Percentiles rank a stretch among this genome's conserved stretches.
These are phyloP conservation scores for Ephydatia muelleri DNA, from an alignment of 37 sponge, comb jelly and placozoan species.

Conservation along the genomic window DNA sequence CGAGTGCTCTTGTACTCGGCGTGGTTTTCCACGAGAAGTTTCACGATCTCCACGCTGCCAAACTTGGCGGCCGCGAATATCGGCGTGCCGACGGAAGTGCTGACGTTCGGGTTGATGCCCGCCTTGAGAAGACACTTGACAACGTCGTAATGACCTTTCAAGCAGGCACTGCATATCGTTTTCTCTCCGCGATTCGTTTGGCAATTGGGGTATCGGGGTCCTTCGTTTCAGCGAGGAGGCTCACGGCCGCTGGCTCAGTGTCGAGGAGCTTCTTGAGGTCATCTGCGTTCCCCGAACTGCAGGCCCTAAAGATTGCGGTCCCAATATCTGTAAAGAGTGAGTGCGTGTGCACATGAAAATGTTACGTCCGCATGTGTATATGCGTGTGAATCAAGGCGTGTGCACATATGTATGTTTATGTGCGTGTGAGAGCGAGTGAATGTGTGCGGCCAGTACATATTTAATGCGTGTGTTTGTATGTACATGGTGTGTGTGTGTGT, in stretches of 20 bases:
- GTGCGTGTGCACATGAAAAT: too few relatives aligned
- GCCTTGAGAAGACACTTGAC: conserved; percentile 50
- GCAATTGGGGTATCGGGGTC: conserved; percentile 35
- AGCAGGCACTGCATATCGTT: conserved; percentile 60
- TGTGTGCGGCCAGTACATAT: too few relatives aligned
- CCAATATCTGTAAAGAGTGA: conserved; percentile 60
- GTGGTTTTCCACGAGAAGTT: conserved; percentile 49
- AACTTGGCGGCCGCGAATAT: conserved; percentile 73
- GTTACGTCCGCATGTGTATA: conserved; percentile 10
- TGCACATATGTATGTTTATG: not conserved
- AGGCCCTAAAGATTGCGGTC: conserved; percentile 45
- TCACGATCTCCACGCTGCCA: conserved; percentile 66
- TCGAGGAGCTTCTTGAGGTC: conserved; percentile 35
- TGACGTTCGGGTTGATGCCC: conserved; percentile 43
- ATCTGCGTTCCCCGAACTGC: conserved; percentile 44
- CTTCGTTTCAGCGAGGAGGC: conserved; percentile 50
- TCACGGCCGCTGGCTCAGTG: conserved; percentile 26
- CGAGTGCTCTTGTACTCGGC: conserved; percentile 47
- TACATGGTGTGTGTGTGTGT: not conserved
- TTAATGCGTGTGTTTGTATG: too few relatives aligned
- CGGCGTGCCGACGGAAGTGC: conserved; percentile 59
- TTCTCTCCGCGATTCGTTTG: conserved; percentile 66
- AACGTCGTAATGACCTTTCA: conserved; percentile 50
- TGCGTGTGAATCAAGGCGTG: conserved; percentile 13
- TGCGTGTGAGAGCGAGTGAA: too few relatives aligned